Evolutionary conservation across 2,113 vertebrate genomes (phyloP).

Genomic region (Cathartes aura): DNA sequence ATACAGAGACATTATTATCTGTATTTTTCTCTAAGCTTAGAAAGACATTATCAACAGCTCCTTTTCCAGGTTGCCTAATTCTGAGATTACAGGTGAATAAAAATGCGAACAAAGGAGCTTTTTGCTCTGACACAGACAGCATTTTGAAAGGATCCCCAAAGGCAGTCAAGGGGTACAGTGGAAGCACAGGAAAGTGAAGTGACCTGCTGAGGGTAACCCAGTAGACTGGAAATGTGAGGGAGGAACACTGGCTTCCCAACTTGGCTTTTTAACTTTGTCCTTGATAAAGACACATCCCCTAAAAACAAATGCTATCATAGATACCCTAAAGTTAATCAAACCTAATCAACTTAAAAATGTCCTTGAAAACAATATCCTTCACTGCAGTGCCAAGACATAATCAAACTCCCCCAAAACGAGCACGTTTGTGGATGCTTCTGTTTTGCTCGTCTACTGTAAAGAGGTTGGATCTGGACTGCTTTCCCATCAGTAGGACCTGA

Average conservation of each 20-base stretch:
- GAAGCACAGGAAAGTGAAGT: not conserved
- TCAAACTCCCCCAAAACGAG: not conserved
- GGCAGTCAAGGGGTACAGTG: not conserved
- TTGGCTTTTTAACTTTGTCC: not conserved
- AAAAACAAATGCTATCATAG: not conserved
- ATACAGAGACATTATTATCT: not conserved
- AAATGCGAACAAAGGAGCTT: not conserved
- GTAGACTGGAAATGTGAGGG: not conserved
- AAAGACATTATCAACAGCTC: not conserved
- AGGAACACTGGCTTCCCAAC: not conserved
- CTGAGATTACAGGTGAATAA: conserved; percentile 15
- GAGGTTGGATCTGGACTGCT: not conserved
- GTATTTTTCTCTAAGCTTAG: not conserved
- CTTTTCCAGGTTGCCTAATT: not conserved
- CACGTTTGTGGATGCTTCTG: not conserved
- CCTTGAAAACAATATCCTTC: not conserved
- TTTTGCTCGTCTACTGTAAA: not conserved
- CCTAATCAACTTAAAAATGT: not conserved
- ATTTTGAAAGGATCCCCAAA: not conserved
- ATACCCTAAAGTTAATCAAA: not conserved
- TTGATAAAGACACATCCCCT: not conserved
- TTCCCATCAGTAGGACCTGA: not conserved
- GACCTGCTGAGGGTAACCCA: not conserved
- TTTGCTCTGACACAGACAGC: not conserved
- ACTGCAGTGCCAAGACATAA: not conserved